phyloP scores from a whole-genome alignment of 2,113 vertebrate genomes.

The Coptodon rendalli region DNA sequence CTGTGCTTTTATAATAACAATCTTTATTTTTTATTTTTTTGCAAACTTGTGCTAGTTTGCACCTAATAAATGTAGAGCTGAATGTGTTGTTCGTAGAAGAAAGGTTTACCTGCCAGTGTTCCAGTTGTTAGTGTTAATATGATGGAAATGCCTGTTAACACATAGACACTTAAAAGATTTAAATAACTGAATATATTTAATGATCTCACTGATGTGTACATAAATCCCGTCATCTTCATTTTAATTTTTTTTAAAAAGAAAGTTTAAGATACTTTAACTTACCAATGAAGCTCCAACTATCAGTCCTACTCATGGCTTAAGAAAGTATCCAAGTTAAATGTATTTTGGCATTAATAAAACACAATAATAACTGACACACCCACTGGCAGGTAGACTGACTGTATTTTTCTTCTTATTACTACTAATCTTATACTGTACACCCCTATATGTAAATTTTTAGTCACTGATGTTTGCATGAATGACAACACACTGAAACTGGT shows the following conservation, averaged over 20 bases:
- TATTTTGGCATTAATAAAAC: not conserved
- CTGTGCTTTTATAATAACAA: too few relatives aligned
- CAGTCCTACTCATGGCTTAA: not conserved
- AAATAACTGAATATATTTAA: too few relatives aligned
- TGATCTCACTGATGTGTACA: not conserved
- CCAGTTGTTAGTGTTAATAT: too few relatives aligned
- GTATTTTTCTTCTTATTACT: too few relatives aligned
- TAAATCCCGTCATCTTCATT: not conserved
- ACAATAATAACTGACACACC: too few relatives aligned
- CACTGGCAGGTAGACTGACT: not conserved
- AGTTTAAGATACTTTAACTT: not conserved
- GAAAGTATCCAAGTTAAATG: not conserved
- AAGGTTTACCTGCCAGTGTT: too few relatives aligned
- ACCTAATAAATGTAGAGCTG: too few relatives aligned
- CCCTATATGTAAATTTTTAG: not conserved
- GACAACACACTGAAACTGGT: accelerated
- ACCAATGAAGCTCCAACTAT: not conserved
- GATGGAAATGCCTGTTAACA: too few relatives aligned
- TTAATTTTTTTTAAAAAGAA: not conserved
- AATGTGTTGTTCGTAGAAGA: too few relatives aligned
- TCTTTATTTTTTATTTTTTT: too few relatives aligned
- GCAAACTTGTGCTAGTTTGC: too few relatives aligned
- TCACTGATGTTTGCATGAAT: not conserved
- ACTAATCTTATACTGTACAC: accelerated
- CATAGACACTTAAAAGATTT: too few relatives aligned